Base-by-base conservation (phyloP, 2,797 vertebrate species). In the Poecilia picta region DNA sequence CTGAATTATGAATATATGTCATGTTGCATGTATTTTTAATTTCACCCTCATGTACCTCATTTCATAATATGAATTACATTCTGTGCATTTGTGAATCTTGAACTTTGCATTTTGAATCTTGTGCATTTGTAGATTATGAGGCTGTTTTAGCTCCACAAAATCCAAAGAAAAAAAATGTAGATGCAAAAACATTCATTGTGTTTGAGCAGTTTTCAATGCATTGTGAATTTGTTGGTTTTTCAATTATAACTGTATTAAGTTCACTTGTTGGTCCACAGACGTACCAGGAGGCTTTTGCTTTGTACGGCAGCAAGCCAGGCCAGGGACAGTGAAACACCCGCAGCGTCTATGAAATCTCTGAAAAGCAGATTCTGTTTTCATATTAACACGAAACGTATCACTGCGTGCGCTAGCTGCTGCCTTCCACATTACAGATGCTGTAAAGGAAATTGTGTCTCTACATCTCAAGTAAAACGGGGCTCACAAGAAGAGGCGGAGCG, bases 381-480 rank as follows among this genome's bases (percentile, higher is more conserved):
- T 68, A 15, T 53, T 74, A 71, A 45, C 53, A 23, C 57, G 49
- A 28, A 51, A 39, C 47, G 83, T 43, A 74, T 74, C 55, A 43
- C 12, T 55, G 66, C 43, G 71, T 83, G 81, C 76, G 81, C n/a
- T 74, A 25, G 53, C 73, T 81, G 62, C 73, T 79, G 72, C 81
- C 83, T 87, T 51, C 83, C 31, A 71, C 28, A 73, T 53, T 80
- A 73, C 72, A 81, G 86, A 85, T 76, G 73, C 57, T 64, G 8
- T 57, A 70, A 91, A 89, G 88, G 75, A 85, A 88, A 91, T 81
- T 53, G 76, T 85, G 87, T 85, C 82, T 82, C 78, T 36, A 83
- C 87, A 83, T 88, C 83, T 81, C 62, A 73, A 83, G 84, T 41
- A 73, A 82, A 89, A 80, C 18, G 23, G 59, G 72, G 70, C 84